A percentile compares a stretch with the other conserved stretches of the same genome.
phyloP scores from a whole-genome alignment of 2,888 invertebrate genomes.

The Acleris literana region DNA sequence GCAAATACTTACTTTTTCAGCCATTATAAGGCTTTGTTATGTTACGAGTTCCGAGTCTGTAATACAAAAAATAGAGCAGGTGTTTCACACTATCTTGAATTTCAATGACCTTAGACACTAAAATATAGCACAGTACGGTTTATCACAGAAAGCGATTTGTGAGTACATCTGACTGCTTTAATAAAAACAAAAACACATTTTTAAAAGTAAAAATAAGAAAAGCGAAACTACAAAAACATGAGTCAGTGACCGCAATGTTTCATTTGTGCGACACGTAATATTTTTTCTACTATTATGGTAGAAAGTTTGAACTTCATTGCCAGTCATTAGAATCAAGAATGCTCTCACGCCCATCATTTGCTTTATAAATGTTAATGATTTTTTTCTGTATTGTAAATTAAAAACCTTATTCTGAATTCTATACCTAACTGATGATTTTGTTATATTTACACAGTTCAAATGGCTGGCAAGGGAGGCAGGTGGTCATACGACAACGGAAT shows the following conservation, averaged over 20 bases:
- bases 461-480: too few relatives aligned
- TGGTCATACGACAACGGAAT: too few relatives aligned
- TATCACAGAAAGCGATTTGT: slow-evolving; percentile 12
- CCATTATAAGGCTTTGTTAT: slow-evolving; percentile 49
- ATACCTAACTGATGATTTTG: too few relatives aligned
- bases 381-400: too few relatives aligned
- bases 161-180: slow-evolving; percentile 23
- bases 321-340: neutral
- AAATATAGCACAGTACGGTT: slow-evolving; percentile 6
- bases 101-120: slow-evolving; percentile 5
- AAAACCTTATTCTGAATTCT: too few relatives aligned
- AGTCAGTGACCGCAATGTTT: slow-evolving; percentile 39
- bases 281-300: slow-evolving; percentile 27
- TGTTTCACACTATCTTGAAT: slow-evolving; percentile 36
- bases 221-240: slow-evolving; percentile 35
- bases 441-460: too few relatives aligned
- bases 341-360: too few relatives aligned
- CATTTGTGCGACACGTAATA: slow-evolving; percentile 16
- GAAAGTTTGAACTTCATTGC: slow-evolving; percentile 6
- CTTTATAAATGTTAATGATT: too few relatives aligned
- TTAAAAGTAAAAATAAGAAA: slow-evolving; percentile 28
- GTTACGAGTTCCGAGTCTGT: slow-evolving; percentile 22
- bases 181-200: slow-evolving; percentile 33
- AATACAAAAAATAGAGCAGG: slow-evolving; percentile 41
- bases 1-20: slow-evolving; percentile 58